Percentiles rank a stretch among this genome's conserved stretches.
Conservation (phyloP, 2,888 invertebrate species). For the Nysson spinosus region DNA sequence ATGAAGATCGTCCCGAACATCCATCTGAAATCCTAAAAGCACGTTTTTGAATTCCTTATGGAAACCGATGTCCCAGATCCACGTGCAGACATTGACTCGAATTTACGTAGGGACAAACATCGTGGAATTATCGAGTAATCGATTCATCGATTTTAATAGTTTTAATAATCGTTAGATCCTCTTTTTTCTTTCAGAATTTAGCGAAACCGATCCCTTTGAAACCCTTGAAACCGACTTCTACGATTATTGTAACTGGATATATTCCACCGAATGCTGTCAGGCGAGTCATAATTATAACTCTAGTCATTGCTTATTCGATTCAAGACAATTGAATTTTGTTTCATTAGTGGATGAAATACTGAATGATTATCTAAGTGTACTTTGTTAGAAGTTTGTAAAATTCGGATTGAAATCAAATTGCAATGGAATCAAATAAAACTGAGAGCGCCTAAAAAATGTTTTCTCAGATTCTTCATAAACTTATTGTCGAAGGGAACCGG, state of each 20-base stretch:
- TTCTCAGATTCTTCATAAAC: conserved; percentile 82
- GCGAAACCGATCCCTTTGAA: conserved; percentile 55
- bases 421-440: too few species aligned
- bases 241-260: conserved; percentile 72
- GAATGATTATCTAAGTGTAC: too few species aligned
- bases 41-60: conserved; percentile 17
- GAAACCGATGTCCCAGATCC: conserved; percentile 52
- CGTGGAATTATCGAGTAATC: not conserved
- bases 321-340: too few species aligned
- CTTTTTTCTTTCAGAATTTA: conserved; percentile 62
- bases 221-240: conserved; percentile 66
- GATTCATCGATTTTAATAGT: not conserved
- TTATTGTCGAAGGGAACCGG: conserved; percentile 77
- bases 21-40: too few species aligned
- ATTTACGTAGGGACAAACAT: conserved; percentile 59
- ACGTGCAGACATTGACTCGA: conserved; percentile 58
- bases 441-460: not conserved
- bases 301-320: too few species aligned
- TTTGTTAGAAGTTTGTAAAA: too few species aligned
- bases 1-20: too few species aligned
- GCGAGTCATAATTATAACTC: too few species aligned
- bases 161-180: too few species aligned
- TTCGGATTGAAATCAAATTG: too few species aligned
- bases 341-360: too few species aligned
- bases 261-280: conserved; percentile 63